These are phyloP conservation scores for Hypsopygia costalis DNA, from an alignment of 2,888 invertebrate species.

Conservation along the genomic window DNA sequence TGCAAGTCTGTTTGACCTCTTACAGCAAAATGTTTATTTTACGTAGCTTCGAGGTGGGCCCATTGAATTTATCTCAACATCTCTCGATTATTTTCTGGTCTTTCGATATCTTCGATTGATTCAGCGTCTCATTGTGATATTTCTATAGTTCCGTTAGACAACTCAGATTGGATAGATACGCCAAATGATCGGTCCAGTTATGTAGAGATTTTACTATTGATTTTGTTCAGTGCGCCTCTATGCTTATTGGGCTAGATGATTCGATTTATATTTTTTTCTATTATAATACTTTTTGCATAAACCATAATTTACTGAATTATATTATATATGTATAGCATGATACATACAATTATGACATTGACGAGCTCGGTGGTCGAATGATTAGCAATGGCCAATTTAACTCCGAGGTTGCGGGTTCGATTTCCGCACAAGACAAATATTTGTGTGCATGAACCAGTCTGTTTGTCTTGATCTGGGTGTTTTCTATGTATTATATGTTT, in stretches of 20 bases:
- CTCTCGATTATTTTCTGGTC: constrained; percentile 39
- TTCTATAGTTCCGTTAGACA: constrained; percentile 33
- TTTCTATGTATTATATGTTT: no score
- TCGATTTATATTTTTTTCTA: background rate
- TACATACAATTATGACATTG: no score
- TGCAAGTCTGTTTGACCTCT: constrained; percentile 6
- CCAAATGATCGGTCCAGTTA: constrained; percentile 56
- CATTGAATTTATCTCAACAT: constrained; percentile 51
- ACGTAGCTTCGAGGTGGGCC: constrained; percentile 51
- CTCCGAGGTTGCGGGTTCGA: no score
- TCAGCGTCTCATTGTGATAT: background rate
- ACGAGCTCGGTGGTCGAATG: no score
- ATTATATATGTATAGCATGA: no score
- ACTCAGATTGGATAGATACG: constrained; percentile 51
- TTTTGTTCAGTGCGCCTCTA: constrained; percentile 23
- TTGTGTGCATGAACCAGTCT: no score
- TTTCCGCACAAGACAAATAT: no score
- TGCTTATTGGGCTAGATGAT: background rate
- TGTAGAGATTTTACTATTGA: constrained; percentile 48
- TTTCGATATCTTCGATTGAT: background rate
- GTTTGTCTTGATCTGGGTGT: no score
- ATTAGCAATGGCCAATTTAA: no score
- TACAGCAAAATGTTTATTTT: constrained; percentile 41
- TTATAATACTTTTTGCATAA: no score
- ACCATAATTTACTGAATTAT: no score